Evolutionary conservation across 2,888 invertebrate genomes (phyloP).

Genomic region (Phorcus lineatus): DNA sequence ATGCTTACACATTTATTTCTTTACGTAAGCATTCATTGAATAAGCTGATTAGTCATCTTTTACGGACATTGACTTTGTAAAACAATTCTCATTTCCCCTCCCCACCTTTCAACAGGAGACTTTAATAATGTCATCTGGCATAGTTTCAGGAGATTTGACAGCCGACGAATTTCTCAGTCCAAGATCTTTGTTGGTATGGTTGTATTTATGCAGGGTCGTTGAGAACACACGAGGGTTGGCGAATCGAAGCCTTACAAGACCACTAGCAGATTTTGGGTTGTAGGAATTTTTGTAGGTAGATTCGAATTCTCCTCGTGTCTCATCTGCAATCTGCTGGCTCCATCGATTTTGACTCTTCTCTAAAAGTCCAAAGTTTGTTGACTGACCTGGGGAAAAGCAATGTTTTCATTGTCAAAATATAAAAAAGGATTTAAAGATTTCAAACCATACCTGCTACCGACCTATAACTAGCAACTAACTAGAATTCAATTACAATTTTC

Average conservation of each 20-base stretch:
- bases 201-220: constrained; percentile 64
- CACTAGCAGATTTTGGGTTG: constrained; percentile 40
- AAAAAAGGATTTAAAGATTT: too few relatives aligned
- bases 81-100: too few relatives aligned
- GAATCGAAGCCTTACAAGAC: constrained; percentile 47
- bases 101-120: constrained; percentile 15
- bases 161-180: constrained; percentile 55
- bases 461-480: too few relatives aligned
- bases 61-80: too few relatives aligned
- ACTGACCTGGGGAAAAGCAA: background rate
- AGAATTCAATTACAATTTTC: too few relatives aligned
- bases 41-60: too few relatives aligned
- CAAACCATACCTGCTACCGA: too few relatives aligned
- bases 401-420: too few relatives aligned
- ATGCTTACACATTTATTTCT: too few relatives aligned
- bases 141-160: constrained; percentile 62
- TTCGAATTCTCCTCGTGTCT: constrained; percentile 58
- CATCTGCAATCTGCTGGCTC: constrained; percentile 55
- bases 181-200: constrained; percentile 67
- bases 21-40: too few relatives aligned
- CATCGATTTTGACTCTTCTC: constrained; percentile 54
- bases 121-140: constrained; percentile 45
- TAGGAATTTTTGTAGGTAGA: constrained; percentile 60
- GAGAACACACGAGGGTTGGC: constrained; percentile 64
- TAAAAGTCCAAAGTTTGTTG: constrained; percentile 37